These are phyloP conservation scores for Eulithis prunata DNA, from an alignment of 2,888 invertebrate genomes.

Conservation along the genomic window DNA sequence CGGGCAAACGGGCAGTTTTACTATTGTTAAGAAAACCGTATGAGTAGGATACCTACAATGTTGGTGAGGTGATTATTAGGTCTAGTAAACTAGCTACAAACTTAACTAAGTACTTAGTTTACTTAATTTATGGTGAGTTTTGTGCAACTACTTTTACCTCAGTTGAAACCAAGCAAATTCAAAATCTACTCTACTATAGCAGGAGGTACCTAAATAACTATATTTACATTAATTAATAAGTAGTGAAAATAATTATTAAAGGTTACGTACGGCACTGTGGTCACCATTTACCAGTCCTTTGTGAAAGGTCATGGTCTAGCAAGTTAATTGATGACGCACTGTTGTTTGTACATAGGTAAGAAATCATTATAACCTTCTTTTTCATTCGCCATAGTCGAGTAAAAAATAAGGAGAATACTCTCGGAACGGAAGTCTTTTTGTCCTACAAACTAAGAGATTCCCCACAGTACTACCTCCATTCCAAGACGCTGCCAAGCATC, in stretches of 20 bases:
- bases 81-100: slow-evolving; percentile 8
- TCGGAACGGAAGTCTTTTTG: no score
- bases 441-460: no score
- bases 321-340: no score
- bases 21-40: not conserved
- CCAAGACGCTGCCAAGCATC: slow-evolving; percentile 31
- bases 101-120: not conserved
- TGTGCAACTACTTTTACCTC: slow-evolving; percentile 12
- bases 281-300: no score
- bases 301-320: no score
- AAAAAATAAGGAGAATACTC: no score
- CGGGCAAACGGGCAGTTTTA: slow-evolving; percentile 12
- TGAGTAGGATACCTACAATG: not conserved
- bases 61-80: slow-evolving; percentile 2
- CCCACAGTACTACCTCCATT: no score
- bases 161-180: not conserved
- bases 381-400: no score
- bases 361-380: no score
- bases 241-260: no score
- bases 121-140: not conserved
- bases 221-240: not conserved
- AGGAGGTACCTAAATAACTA: not conserved
- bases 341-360: no score
- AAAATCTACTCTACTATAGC: not conserved
- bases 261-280: no score